Base-by-base conservation (phyloP, 64 coral and sea anemone species). In the Actinia tenebrosa region DNA sequence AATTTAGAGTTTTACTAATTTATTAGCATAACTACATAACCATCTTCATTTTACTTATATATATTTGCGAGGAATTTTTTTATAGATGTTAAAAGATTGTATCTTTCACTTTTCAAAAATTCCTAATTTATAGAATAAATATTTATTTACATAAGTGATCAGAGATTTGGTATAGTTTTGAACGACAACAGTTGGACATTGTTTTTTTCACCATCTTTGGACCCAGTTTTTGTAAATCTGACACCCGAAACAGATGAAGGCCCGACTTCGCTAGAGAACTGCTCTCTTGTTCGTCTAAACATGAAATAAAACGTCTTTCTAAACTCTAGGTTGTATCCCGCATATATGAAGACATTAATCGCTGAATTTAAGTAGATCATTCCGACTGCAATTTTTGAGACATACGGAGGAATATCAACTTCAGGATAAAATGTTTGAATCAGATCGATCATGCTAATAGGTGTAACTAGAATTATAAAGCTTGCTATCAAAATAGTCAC, bases 361-460 rank as follows among this genome's bases (percentile, higher is more conserved):
- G 89, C 83, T 50, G 85, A 60, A 60, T 94, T 94, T 1, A 87
- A 47, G 62, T 94, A 94, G 20, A 94, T 90, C 88, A 94, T 60
- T 26, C 77, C 78, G 5, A 94, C 88, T 20, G 88, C 85, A 42
- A 60, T 59, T 63, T 84, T 59, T 10, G 88, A 56, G 53, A 90
- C 7, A 43, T 77, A 37, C 2, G 1, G 4, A 19, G 92, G 84
- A 8, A 94, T 54, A 60, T 80, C 3, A 45, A 83, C 15, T 10
- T 59, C 64, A 71, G 85, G 18, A 14, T 83, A 37, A 9, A 22
- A n/a, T 19, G 44, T 61, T 81, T 87, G 84, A n/a, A 90, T 56
- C 44, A 94, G 43, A 83, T 94, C 92, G 53, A 94, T 94, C 11
- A 90, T 22, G n/a, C 60, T 90, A 27, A 94, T 94, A 42, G 92